Conservation (phyloP, 2,113 vertebrate genomes). For the Amphiprion percula region DNA sequence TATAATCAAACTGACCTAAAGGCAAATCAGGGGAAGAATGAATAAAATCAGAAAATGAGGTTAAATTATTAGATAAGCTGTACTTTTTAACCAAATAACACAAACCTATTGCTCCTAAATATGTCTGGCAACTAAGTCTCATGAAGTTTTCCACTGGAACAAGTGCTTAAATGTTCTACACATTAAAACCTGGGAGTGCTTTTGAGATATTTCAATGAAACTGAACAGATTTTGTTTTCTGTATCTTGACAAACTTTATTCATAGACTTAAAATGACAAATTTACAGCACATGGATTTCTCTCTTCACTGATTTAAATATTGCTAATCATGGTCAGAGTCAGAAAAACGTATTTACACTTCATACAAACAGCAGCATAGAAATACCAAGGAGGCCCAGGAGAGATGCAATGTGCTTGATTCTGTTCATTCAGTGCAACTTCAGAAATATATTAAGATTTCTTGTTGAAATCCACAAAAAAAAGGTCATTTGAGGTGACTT, state of each 20-base stretch:
- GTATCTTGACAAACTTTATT: constrained; percentile 57
- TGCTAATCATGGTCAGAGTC: constrained; percentile 14
- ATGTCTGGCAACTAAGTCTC: neutral
- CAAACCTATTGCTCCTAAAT: neutral
- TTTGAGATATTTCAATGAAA: neutral
- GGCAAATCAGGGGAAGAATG: too few relatives aligned
- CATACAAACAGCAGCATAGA: constrained; percentile 43
- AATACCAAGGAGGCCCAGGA: neutral
- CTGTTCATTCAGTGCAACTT: constrained; percentile 26
- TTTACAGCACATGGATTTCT: constrained; percentile 13
- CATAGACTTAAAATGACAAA: constrained; percentile 38
- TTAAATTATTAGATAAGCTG: too few relatives aligned
- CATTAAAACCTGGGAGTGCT: neutral
- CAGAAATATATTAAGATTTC: neutral
- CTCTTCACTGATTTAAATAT: constrained; percentile 19
- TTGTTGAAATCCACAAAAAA: neutral
- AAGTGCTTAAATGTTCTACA: too few relatives aligned
- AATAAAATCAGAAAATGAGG: too few relatives aligned
- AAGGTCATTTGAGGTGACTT: constrained; percentile 5
- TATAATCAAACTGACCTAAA: too few relatives aligned
- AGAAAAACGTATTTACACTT: constrained; percentile 60
- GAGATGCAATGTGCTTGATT: constrained; percentile 1
- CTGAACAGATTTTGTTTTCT: neutral
- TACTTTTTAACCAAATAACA: too few relatives aligned
- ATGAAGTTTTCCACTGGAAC: neutral